Percentiles rank a stretch among this genome's conserved stretches.
These are phyloP conservation scores for western clawed frog (Xenopus tropicalis) DNA, from an alignment of 2,113 vertebrate species.

Conservation along the genomic window UCB_Xtro_10.0 CM004452.2:18674501-18675000, in stretches of 20 bases:
- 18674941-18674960: neutral
- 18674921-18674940: slow-evolving; percentile 35
- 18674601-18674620: slow-evolving; percentile 86
- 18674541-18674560: slow-evolving; percentile 95
- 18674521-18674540: slow-evolving; percentile 93
- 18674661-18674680: slow-evolving; percentile 59
- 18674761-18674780: too few relatives aligned
- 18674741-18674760: too few relatives aligned
- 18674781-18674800: too few relatives aligned
- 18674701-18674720: neutral
- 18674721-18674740: neutral
- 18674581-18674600: slow-evolving; percentile 94
- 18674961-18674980: neutral
- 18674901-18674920: slow-evolving; percentile 86
- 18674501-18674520: slow-evolving; percentile 91
- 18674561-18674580: slow-evolving; percentile 93
- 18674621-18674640: slow-evolving; percentile 91
- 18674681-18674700: neutral
- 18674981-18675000: slow-evolving; percentile 73
- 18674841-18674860: slow-evolving; percentile 63
- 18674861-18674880: slow-evolving; percentile 91
- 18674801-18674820: too few relatives aligned
- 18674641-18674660: slow-evolving; percentile 91
- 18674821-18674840: neutral
- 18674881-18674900: slow-evolving; percentile 96